Conservation (phyloP, 2,888 invertebrate species). For the Heteromurus nitidus region DNA sequence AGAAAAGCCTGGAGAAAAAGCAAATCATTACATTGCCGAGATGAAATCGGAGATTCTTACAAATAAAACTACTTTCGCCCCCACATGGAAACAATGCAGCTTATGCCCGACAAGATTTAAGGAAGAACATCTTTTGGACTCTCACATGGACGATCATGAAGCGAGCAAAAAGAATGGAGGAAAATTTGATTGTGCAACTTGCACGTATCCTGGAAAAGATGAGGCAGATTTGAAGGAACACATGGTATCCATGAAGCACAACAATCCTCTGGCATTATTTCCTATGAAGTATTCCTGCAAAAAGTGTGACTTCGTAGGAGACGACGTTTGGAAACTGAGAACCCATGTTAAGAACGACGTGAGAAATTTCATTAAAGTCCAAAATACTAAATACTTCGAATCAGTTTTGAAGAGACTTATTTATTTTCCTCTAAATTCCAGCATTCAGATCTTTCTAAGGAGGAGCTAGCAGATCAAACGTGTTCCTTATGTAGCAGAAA, state of each 20-base stretch:
- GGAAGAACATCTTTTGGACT: not conserved
- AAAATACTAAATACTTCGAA: not conserved
- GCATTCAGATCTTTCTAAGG: constrained; percentile 6
- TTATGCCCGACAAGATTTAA: not conserved
- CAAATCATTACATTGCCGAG: no score
- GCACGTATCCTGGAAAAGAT: not conserved
- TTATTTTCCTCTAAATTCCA: no score
- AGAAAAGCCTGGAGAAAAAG: no score
- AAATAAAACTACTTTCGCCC: no score
- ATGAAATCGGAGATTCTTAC: no score
- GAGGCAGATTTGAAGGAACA: not conserved
- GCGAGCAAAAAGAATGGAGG: not conserved
- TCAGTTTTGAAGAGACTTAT: no score
- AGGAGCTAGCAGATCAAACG: not conserved
- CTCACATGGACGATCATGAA: constrained; percentile 4
- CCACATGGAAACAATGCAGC: not conserved
- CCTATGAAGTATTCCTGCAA: no score
- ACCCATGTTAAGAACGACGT: not conserved
- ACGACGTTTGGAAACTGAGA: not conserved
- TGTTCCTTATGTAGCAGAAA: not conserved
- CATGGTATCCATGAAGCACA: not conserved
- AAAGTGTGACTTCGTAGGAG: not conserved
- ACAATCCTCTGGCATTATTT: not conserved
- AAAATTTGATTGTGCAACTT: not conserved
- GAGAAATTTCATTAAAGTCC: not conserved